Conservation (phyloP, 2,113 vertebrate species). For the Phrynosoma blainvillii region DNA sequence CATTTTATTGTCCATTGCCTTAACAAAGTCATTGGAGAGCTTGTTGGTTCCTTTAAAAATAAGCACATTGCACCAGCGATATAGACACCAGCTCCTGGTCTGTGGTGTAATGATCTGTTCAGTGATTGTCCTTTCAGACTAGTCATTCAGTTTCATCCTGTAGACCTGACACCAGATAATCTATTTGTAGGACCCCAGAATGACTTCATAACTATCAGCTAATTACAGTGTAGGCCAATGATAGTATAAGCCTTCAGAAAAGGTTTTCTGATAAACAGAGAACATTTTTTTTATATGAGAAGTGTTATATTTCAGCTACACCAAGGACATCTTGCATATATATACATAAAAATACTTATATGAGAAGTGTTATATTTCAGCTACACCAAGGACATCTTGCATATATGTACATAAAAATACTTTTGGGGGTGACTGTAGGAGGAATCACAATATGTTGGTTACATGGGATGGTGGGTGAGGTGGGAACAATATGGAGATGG, state of each 20-base stretch:
- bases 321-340: not conserved
- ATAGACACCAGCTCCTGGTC: not conserved
- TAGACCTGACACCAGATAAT: not conserved
- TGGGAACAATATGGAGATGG: not conserved
- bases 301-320: not conserved
- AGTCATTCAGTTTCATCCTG: not conserved
- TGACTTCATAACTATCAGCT: not conserved
- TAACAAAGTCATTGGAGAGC: not conserved
- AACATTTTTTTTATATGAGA: no score
- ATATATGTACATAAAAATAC: not conserved
- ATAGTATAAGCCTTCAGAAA: no score
- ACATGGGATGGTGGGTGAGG: not conserved
- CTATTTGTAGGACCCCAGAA: not conserved
- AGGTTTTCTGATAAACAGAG: no score
- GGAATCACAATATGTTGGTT: no score
- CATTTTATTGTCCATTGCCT: not conserved
- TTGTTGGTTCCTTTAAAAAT: not conserved
- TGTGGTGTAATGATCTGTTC: not conserved
- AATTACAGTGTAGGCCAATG: no score
- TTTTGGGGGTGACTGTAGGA: no score
- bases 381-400: not conserved
- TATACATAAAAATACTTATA: not conserved
- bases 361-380: not conserved
- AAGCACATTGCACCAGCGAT: no score
- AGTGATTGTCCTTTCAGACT: not conserved